These are phyloP conservation scores for Centroberyx gerrardi DNA, from an alignment of 2,797 vertebrate species.

Conservation along the genomic window DNA sequence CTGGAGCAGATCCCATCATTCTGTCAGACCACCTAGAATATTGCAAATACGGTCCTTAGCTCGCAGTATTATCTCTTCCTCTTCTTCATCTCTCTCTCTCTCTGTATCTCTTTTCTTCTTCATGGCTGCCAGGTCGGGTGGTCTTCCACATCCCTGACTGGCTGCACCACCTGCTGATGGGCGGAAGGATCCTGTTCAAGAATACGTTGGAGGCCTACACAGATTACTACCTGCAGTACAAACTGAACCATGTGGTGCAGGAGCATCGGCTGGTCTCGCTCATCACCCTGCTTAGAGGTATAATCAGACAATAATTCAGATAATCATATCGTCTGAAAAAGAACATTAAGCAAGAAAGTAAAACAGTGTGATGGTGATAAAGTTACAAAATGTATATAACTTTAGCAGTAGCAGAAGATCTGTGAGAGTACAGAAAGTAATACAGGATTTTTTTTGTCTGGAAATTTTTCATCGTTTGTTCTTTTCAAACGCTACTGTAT, in stretches of 20 bases:
- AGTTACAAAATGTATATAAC: too few relatives aligned
- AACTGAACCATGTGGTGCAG: constrained; percentile 92
- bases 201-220: constrained; percentile 94
- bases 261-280: constrained; percentile 95
- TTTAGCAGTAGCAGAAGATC: too few relatives aligned
- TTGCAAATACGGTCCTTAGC: not conserved
- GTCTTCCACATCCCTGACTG: constrained; percentile 96
- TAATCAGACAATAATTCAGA: not conserved
- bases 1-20: not conserved
- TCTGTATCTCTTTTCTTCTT: not conserved
- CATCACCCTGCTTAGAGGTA: constrained; percentile 96
- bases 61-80: not conserved
- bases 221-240: constrained; percentile 91
- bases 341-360: not conserved
- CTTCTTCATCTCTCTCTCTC: not conserved
- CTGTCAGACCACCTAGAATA: not conserved
- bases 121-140: constrained; percentile 87
- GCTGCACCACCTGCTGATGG: constrained; percentile 96
- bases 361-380: too few relatives aligned
- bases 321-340: constrained; percentile 73
- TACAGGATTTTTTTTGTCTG: too few relatives aligned
- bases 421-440: too few relatives aligned
- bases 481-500: too few relatives aligned
- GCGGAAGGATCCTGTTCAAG: constrained; percentile 95
- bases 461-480: too few relatives aligned